Conservation (phyloP, 2,888 invertebrate species). For the Lacanobia wlatinum region DNA sequence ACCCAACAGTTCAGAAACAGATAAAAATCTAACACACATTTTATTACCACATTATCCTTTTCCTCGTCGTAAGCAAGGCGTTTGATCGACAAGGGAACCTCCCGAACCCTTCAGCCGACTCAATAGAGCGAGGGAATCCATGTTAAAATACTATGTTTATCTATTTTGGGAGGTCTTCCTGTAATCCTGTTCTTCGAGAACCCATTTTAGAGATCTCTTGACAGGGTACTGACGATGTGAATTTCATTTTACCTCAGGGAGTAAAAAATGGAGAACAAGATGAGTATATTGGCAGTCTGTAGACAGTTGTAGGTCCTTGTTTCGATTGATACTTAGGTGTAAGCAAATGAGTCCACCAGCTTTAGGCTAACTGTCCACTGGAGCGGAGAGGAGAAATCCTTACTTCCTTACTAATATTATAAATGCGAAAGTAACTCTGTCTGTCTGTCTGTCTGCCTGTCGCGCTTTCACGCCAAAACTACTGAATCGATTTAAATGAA, state of each 20-base stretch:
- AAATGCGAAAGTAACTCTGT: too few species aligned
- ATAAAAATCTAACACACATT: slow-evolving; percentile 46
- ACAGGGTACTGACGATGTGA: slow-evolving; percentile 1
- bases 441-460: too few species aligned
- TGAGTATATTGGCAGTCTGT: neutral
- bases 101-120: slow-evolving; percentile 47
- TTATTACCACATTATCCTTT: slow-evolving; percentile 33
- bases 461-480: too few species aligned
- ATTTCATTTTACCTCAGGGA: neutral
- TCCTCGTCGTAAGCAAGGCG: slow-evolving; percentile 34
- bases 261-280: neutral
- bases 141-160: slow-evolving; percentile 57
- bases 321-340: too few species aligned
- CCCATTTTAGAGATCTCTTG: slow-evolving; percentile 35
- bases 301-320: too few species aligned
- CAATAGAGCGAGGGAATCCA: slow-evolving; percentile 52
- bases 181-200: slow-evolving; percentile 45
- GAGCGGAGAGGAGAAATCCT: too few species aligned
- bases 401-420: too few species aligned
- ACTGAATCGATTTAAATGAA: too few species aligned
- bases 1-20: slow-evolving; percentile 13
- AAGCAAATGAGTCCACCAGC: too few species aligned
- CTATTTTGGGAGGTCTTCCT: slow-evolving; percentile 42
- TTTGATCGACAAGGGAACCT: slow-evolving; percentile 60
- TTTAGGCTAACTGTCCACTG: too few species aligned